Evolutionary conservation across 1,140 invertebrate species (phyloP).

Genomic region (Hormaphis cornu): DNA sequence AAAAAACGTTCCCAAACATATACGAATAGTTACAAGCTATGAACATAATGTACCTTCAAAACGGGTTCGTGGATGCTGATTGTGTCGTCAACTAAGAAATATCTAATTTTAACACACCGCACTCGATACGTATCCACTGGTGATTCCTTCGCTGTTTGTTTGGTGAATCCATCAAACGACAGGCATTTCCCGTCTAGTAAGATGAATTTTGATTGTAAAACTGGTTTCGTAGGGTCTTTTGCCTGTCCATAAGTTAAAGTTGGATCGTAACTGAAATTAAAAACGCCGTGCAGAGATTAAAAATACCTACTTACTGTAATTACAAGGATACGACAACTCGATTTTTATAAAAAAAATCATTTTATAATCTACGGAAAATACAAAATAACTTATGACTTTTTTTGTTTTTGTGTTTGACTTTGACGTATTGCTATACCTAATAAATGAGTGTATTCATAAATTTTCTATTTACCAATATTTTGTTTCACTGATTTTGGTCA

Average conservation of each 20-base stretch:
- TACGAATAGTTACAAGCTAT: too few species aligned
- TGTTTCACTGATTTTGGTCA: too few species aligned
- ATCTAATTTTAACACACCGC: slow-evolving; percentile 69
- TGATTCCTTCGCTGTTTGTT: background rate
- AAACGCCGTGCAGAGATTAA: background rate
- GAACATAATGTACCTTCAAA: slow-evolving; percentile 49
- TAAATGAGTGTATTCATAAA: background rate
- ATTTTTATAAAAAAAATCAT: background rate
- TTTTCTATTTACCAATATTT: background rate
- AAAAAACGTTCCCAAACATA: too few species aligned
- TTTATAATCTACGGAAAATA: background rate
- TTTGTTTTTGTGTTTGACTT: background rate
- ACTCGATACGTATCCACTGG: slow-evolving; percentile 57
- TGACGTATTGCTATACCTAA: background rate
- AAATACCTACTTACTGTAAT: background rate
- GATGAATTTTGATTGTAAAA: background rate
- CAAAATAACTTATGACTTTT: background rate
- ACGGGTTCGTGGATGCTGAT: slow-evolving; percentile 68
- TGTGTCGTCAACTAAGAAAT: slow-evolving; percentile 80
- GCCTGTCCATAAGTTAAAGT: slow-evolving; percentile 7
- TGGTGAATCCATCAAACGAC: slow-evolving; percentile 19
- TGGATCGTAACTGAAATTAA: slow-evolving; percentile 10
- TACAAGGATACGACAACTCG: background rate
- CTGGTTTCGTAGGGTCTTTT: background rate
- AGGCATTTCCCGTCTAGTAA: slow-evolving; percentile 25